Base-by-base conservation (phyloP, 2,888 invertebrate genomes). In the Diadegma fenestrale region DNA sequence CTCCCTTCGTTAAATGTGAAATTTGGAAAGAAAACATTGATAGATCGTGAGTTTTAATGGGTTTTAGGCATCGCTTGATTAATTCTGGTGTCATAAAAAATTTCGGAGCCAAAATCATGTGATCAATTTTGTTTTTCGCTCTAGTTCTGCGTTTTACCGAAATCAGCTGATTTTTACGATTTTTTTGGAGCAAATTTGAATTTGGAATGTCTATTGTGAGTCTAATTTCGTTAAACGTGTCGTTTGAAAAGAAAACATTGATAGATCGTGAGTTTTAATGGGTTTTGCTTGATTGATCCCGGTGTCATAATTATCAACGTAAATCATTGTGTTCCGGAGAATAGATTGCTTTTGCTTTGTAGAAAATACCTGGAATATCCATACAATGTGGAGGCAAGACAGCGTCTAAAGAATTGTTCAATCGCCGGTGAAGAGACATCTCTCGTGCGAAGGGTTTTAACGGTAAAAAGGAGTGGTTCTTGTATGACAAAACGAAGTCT, bases 361-460 rank as follows among this genome's bases (percentile, higher is more conserved):
- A 37, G 26, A 0, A 58, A 58, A 22, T 76, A 80, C 76, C 80
- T 84, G 64, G 72, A 66, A 26, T 41, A 71, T 66, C 26, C 12
- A 37, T 69, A 45, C 19, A 37, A 41, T 48, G 19, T 80, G 8
- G n/a, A 33, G 19, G 26, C 4, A 37, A 30, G 26, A 17, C 19
- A 68, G n/a, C 43, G 43, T 26, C 72, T 37, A 12, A 71, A 69
- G 58, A n/a, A 41, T 41, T 33, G 54, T 64, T 33, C 63, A 54
- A 61, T 48, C 33, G 73, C 22, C 66, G 45, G 58, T 37, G 26
- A 33, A 61, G 61, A 61, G 48, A 30, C 26, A n/a, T 30, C 30
- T 22, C 75, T 63, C 73, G 73, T 30, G 58, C 48, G 64, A 72
- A 76, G 76, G 76, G 71, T 80, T 80, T 48, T 58, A 84, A 77